Evolutionary conservation across 1,140 invertebrate species (phyloP).

Genomic region (Bombus ignitus): DNA sequence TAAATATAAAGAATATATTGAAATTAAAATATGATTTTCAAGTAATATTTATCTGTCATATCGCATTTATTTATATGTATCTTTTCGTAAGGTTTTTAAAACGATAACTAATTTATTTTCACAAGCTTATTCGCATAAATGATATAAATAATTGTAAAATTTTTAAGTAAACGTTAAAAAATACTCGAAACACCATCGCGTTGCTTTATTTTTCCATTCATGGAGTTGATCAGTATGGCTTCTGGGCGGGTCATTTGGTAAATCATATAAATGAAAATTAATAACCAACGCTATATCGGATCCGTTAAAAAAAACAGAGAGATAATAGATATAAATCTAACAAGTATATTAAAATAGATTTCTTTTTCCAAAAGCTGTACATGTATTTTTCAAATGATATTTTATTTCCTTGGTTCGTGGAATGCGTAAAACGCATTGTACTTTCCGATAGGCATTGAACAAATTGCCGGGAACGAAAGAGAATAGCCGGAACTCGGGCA

Average conservation of each 20-base stretch:
- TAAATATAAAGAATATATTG: neutral
- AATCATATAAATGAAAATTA: neutral
- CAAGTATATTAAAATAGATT: no score
- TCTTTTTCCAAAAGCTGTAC: neutral
- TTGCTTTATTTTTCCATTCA: no score
- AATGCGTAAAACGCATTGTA: conserved; percentile 19
- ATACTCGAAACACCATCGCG: no score
- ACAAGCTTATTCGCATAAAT: no score
- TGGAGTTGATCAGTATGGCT: no score
- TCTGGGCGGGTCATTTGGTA: no score
- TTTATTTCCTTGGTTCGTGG: no score
- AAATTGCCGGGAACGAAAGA: conserved; percentile 24
- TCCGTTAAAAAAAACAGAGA: no score
- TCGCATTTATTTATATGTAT: neutral
- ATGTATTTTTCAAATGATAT: neutral
- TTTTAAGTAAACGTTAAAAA: no score
- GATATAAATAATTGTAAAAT: no score
- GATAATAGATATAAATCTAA: no score
- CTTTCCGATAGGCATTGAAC: conserved; percentile 24
- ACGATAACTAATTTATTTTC: no score
- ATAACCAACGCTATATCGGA: neutral
- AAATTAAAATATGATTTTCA: neutral
- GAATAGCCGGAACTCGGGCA: conserved; percentile 16
- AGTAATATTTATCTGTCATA: neutral
- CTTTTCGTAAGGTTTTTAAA: neutral